phyloP scores from a whole-genome alignment of 2,888 invertebrate species.

The Hypomecis punctinalis region DNA sequence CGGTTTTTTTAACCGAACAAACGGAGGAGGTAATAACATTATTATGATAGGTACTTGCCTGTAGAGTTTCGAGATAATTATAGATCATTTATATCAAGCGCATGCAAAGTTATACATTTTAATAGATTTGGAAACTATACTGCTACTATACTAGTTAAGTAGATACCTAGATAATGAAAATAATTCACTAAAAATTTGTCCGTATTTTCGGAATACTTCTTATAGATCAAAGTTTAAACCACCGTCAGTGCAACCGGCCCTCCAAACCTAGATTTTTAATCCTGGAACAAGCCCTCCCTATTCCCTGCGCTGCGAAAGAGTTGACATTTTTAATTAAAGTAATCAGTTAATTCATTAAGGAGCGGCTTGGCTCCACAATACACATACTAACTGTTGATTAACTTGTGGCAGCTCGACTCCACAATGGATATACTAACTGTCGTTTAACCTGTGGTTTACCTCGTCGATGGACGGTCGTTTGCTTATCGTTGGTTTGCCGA shows the following conservation, averaged over 20 bases:
- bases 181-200: no score
- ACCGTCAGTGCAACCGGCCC: conserved; percentile 41
- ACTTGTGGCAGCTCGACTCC: conserved; percentile 44
- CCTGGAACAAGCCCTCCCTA: conserved; percentile 60
- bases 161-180: no score
- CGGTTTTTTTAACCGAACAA: no score
- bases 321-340: conserved; percentile 80
- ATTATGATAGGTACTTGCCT: no score
- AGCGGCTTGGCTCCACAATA: conserved; percentile 57
- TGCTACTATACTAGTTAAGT: no score
- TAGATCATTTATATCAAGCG: no score
- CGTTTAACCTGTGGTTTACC: background rate
- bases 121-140: no score
- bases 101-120: no score
- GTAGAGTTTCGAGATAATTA: no score
- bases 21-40: no score
- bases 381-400: background rate
- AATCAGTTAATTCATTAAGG: conserved; percentile 81
- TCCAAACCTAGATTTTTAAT: conserved; percentile 73
- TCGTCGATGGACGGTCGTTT: conserved; percentile 44
- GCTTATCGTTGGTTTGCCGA: conserved; percentile 38
- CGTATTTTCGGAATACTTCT: no score
- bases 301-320: conserved; percentile 77
- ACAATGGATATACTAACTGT: conserved; percentile 24
- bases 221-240: no score